Evolutionary conservation across 2,888 invertebrate species (phyloP), one percentile per base, ranked within the genome.

Genomic region (Troides oblongomaculatus): DNA sequence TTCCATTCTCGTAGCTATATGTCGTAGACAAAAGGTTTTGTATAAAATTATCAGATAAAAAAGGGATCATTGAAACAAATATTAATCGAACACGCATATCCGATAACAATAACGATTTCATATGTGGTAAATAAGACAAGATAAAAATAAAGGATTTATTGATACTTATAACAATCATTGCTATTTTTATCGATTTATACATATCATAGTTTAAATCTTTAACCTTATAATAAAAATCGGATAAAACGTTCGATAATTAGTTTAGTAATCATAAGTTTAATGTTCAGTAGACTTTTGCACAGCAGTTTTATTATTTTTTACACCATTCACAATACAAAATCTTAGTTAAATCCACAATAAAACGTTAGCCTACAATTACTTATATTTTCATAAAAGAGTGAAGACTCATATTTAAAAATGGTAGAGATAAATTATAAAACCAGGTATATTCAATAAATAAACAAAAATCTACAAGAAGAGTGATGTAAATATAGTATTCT

Each of bases 101-200:
- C 53, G 53, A 53, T 53, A 53, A 53, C 53, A n/a, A 50, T 50
- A 50, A 50, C 50, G 50, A n/a, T 53, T 53, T 53, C 18, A 53
- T 6, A n/a, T n/a, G 6, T 53, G 18, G 18, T n/a, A n/a, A 7
- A 53, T 8, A 53, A 53, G n/a, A 53, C n/a, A 53, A 53, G 53
- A 53, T 53, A n/a, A 53, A 39, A 50, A 18, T 53, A n/a, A 7
- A n/a, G 5, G 53, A n/a, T 53, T 53, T 53, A 53, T n/a, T n/a
- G 8, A n/a, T 53, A n/a, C 8, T 53, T 53, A 53, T 53, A 53
- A 53, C 4, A 53, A n/a, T n/a, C 4, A 46, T 46, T 46, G 46
- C n/a, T 53, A n/a, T 53, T 53, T 53, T n/a, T n/a, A 53, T 6
- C n/a, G 18, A 53, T 53, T 53, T 7, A 53, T n/a, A 53, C n/a